Evolutionary conservation across 2,113 vertebrate species (phyloP), one percentile per base, ranked within the genome.

Genomic region (Cephalopholis sonnerati): DNA sequence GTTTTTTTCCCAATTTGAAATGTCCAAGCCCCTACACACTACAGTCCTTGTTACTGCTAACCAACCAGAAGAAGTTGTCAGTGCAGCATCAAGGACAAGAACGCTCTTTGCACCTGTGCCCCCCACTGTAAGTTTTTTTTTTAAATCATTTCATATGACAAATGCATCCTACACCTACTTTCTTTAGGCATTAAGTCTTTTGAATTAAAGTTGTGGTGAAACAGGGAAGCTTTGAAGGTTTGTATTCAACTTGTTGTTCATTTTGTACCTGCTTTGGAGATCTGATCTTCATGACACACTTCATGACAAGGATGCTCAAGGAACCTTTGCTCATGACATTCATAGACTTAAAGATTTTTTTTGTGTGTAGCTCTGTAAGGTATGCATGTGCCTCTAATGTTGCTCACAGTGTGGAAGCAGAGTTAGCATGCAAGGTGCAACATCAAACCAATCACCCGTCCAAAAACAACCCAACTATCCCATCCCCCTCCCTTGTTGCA

Each of bases 361-460:
- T 61, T 29, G 6, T 29, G 12, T 72, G 15, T 48, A 17, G 24
- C 65, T 78, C 8, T 68, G 9, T 66, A 17, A 65, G 13, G 15
- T 22, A 59, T 17, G 1, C 57, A 24, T 39, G 20, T 8, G 8
- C 27, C 41, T 36, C 54, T 82, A 44, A 44, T 75, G 89, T 86
- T 91, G 89, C 90, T 90, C 83, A 91, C 90, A 94, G 91, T 87
- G 89, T 77, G 61, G 81, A 87, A 91, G 87, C 86, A 57, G 51
- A 69, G 55, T 25, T 81, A 76, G 76, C 92, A 93, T 94, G 94
- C 90, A 94, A 83, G 79, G 63, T 84, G 86, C 89, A 89, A 93
- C 85, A 93, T 50, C 11, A 27, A 84, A 86, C 61, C 54, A 71
- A 83, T 27, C 82, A 83, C 80, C 71, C 70, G 29, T 66, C 72